phyloP scores from a whole-genome alignment of 2,797 vertebrate genomes.

The Nannoperca obscura region DNA sequence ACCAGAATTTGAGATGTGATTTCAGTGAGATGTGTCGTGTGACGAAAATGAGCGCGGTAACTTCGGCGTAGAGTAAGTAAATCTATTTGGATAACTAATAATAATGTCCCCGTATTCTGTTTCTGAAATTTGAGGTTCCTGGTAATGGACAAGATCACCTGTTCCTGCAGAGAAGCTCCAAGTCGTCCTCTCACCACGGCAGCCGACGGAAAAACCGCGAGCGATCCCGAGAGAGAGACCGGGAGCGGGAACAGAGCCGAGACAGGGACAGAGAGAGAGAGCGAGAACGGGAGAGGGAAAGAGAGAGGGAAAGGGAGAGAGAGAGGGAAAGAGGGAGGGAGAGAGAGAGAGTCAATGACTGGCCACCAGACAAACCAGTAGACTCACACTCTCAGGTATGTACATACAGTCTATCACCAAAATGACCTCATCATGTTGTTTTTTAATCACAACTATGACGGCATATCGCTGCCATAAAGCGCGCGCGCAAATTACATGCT shows the following conservation, averaged over 20 bases:
- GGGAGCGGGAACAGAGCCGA: constrained; percentile 76
- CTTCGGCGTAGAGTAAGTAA: not conserved
- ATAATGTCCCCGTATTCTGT: not conserved
- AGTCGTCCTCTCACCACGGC: constrained; percentile 91
- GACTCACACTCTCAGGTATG: constrained; percentile 94
- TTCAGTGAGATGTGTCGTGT: constrained; percentile 20
- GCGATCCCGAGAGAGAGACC: constrained; percentile 86
- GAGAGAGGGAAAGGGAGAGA: constrained; percentile 77
- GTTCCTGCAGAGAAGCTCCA: constrained; percentile 92
- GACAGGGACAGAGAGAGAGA: constrained; percentile 83
- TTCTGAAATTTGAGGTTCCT: constrained; percentile 85
- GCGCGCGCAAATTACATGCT: no score
- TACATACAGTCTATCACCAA: not conserved
- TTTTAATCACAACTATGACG: not conserved
- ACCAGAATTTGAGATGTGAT: constrained; percentile 23
- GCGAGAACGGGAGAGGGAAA: constrained; percentile 77
- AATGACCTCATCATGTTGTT: not conserved
- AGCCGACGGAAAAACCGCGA: constrained; percentile 95
- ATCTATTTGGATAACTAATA: not conserved
- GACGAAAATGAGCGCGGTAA: constrained; percentile 4
- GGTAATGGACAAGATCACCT: constrained; percentile 93
- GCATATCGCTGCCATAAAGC: no score
- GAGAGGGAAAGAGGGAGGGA: constrained; percentile 78
- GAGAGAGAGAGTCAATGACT: constrained; percentile 84
- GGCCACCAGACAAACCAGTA: constrained; percentile 93